Conservation (phyloP, 2,797 vertebrate genomes). For the Molossus molossus region DNA sequence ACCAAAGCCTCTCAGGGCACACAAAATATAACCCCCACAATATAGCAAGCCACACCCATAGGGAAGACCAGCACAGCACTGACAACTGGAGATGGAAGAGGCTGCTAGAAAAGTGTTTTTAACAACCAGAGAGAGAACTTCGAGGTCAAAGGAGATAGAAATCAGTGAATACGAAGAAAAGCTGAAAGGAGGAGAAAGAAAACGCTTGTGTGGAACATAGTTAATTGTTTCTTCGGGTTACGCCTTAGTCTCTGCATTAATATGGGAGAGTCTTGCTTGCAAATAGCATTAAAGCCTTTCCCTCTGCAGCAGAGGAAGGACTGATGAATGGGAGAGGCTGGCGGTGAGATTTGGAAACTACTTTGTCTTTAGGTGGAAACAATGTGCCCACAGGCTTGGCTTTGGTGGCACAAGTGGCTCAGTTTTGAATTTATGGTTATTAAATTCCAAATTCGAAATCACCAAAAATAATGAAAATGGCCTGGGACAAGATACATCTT, state of each 20-base stretch:
- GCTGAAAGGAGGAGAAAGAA: not conserved
- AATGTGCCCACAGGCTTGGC: not conserved
- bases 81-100: not conserved
- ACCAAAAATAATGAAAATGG: slow-evolving; percentile 19
- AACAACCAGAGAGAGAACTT: not conserved
- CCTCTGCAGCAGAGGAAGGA: not conserved
- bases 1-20: not conserved
- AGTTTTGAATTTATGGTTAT: not conserved
- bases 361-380: not conserved
- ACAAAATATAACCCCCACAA: not conserved
- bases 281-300: not conserved
- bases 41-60: not conserved
- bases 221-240: not conserved
- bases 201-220: not conserved
- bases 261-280: not conserved
- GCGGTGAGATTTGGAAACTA: not conserved
- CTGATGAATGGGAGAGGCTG: not conserved
- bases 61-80: not conserved
- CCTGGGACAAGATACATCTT: not conserved
- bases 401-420: not conserved
- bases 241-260: not conserved
- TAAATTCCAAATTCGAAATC: slow-evolving; percentile 42
- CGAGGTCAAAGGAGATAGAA: not conserved
- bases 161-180: not conserved
- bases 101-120: not conserved